Conservation (phyloP, 2,113 vertebrate species). For the Cyrtonyx montezumae region DNA sequence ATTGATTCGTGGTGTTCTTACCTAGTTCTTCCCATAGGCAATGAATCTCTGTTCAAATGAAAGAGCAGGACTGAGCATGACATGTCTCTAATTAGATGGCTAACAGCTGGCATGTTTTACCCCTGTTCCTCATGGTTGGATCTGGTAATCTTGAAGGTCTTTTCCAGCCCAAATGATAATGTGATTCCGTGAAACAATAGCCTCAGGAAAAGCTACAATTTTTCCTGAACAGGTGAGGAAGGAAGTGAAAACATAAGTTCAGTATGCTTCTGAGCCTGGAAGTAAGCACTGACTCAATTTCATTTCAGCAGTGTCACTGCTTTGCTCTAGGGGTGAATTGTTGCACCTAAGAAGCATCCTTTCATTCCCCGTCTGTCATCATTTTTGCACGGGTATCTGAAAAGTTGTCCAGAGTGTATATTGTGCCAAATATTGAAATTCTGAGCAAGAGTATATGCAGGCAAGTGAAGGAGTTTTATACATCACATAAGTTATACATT, state of each 20-base stretch:
- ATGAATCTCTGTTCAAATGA: too few species aligned
- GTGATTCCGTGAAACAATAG: not conserved
- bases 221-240: not conserved
- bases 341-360: not conserved
- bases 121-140: too few species aligned
- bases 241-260: rapidly evolving
- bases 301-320: not conserved
- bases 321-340: not conserved
- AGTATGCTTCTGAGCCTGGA: not conserved
- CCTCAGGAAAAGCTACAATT: not conserved
- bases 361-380: not conserved
- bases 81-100: too few species aligned
- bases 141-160: too few species aligned
- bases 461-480: not conserved
- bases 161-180: too few species aligned
- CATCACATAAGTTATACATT: not conserved
- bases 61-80: too few species aligned
- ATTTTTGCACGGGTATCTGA: not conserved
- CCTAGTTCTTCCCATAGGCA: too few species aligned
- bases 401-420: not conserved
- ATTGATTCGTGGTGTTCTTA: too few species aligned
- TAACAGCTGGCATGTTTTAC: too few species aligned
- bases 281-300: not conserved
- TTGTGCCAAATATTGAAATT: not conserved
- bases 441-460: rapidly evolving